A percentile compares a stretch with the other conserved stretches of the same genome.
Conservation (phyloP, 2,888 invertebrate species). For the Lasiommata megera region DNA sequence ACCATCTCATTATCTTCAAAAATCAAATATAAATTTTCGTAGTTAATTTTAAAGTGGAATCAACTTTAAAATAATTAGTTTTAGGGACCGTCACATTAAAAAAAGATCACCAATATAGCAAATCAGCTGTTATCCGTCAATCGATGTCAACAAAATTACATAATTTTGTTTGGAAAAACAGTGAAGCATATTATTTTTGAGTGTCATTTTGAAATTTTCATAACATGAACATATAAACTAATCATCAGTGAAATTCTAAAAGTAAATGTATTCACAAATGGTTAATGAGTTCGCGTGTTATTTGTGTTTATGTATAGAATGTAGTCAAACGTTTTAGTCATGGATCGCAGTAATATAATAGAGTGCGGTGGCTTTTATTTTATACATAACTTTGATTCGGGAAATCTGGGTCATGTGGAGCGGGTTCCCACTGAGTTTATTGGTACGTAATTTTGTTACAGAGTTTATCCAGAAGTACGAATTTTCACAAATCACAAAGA, state of each 20-base stretch:
- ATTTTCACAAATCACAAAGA: neutral
- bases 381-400: conserved; percentile 94
- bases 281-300: conserved; percentile 52
- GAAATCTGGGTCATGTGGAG: conserved; percentile 92
- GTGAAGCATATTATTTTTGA: conserved; percentile 68
- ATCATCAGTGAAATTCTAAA: conserved; percentile 62
- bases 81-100: conserved; percentile 42
- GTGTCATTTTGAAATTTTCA: conserved; percentile 70
- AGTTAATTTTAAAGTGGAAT: conserved; percentile 22
- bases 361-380: conserved; percentile 89
- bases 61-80: conserved; percentile 22
- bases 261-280: conserved; percentile 55
- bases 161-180: conserved; percentile 82
- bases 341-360: conserved; percentile 76
- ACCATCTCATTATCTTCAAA: conserved; percentile 15
- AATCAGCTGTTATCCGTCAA: conserved; percentile 82
- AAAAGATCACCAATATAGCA: conserved; percentile 75
- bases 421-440: conserved; percentile 83
- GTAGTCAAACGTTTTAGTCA: conserved; percentile 66
- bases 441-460: conserved; percentile 50
- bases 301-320: conserved; percentile 66
- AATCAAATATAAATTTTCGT: conserved; percentile 29
- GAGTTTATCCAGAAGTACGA: conserved; percentile 14
- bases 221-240: conserved; percentile 58
- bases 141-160: conserved; percentile 83